Conservation (phyloP, 2,113 vertebrate species). For the Athene noctua region DNA sequence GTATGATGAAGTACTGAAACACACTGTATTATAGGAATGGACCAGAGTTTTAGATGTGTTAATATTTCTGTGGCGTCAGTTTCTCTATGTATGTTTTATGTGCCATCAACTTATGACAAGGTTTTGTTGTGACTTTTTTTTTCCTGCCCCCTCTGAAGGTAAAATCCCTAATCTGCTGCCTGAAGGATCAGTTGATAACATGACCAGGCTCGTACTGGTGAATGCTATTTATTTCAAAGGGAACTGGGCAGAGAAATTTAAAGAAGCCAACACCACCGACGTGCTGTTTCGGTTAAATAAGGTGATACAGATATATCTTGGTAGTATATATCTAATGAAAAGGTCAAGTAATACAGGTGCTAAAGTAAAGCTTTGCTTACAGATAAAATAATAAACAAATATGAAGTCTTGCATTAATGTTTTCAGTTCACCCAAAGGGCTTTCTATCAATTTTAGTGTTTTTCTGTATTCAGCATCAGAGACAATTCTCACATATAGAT, state of each 20-base stretch:
- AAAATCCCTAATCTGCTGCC: constrained; percentile 88
- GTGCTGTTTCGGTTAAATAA: constrained; percentile 80
- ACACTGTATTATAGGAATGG: not conserved
- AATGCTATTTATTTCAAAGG: constrained; percentile 97
- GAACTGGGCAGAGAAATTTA: constrained; percentile 82
- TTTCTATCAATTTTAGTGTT: not conserved
- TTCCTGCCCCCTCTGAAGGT: constrained; percentile 66
- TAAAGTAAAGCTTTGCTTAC: not conserved
- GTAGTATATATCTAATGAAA: not conserved
- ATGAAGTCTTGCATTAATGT: fast-evolving
- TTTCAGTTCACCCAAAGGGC: not conserved
- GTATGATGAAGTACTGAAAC: not conserved
- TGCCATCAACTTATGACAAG: not conserved
- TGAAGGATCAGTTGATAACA: constrained; percentile 67
- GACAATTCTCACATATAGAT: not conserved
- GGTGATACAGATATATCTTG: constrained; percentile 46
- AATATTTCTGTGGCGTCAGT: not conserved
- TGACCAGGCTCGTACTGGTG: constrained; percentile 83
- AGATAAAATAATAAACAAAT: not conserved
- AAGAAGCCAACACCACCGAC: constrained; percentile 71
- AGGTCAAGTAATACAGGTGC: not conserved
- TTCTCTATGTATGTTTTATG: not conserved
- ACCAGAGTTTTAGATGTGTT: not conserved
- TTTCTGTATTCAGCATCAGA: not conserved
- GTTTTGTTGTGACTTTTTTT: not conserved